Percentiles rank a stretch among this genome's conserved stretches.
Evolutionary conservation across 2,113 vertebrate species (phyloP).

Genomic region (Spea multiplicata): DNA sequence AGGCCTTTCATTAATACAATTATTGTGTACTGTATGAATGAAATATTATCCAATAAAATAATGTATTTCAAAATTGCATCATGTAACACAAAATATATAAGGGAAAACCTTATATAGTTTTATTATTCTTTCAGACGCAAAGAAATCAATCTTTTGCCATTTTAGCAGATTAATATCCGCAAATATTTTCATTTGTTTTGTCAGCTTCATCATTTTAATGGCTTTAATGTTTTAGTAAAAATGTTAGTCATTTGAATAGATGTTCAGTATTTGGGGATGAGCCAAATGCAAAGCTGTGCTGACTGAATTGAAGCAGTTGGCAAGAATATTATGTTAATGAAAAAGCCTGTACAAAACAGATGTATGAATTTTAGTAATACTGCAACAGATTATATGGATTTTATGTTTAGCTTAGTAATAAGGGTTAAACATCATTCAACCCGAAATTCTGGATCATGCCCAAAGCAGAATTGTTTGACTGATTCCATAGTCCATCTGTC

Average conservation of each 20-base stretch:
- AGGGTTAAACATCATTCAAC: constrained; percentile 46
- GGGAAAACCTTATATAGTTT: neutral
- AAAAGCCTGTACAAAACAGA: constrained; percentile 48
- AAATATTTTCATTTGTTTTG: constrained; percentile 44
- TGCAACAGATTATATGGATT: constrained; percentile 53
- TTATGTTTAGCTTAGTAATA: constrained; percentile 48
- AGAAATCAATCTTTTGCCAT: neutral
- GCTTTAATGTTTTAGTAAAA: constrained; percentile 18
- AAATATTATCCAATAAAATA: no score
- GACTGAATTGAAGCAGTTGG: constrained; percentile 45
- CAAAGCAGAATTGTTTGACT: constrained; percentile 47
- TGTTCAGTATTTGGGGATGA: constrained; percentile 22
- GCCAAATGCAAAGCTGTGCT: constrained; percentile 42
- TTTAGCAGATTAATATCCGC: constrained; percentile 4
- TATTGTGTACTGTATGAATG: no score
- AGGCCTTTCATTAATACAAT: no score
- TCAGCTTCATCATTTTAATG: constrained; percentile 35
- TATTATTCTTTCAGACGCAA: neutral
- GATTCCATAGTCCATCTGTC: constrained; percentile 37
- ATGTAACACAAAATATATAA: no score
- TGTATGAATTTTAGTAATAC: constrained; percentile 41
- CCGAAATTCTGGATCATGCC: constrained; percentile 44
- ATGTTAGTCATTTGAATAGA: constrained; percentile 16
- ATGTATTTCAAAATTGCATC: no score
- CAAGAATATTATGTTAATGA: constrained; percentile 44